Evolutionary conservation across 2,888 invertebrate species (phyloP).

Genomic region (Argynnis bischoffii): DNA sequence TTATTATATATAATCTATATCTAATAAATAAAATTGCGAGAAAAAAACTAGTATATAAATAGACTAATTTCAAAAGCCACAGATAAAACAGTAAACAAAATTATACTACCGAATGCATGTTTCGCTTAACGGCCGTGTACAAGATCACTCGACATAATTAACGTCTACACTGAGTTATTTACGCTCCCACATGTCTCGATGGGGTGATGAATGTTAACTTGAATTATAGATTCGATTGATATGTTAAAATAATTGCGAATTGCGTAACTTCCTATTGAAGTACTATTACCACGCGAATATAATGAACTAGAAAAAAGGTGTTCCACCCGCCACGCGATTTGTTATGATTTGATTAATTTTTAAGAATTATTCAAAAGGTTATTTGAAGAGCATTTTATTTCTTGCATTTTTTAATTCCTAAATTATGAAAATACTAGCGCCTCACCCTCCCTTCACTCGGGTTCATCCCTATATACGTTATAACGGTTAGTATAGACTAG

Average conservation of each 20-base stretch:
- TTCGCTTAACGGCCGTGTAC: constrained; percentile 37
- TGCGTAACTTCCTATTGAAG: constrained; percentile 8
- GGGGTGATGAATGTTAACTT: constrained; percentile 46
- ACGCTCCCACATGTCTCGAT: constrained; percentile 73
- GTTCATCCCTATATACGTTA: too few relatives aligned
- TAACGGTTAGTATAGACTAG: too few relatives aligned
- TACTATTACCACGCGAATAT: background rate
- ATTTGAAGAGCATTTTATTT: too few relatives aligned
- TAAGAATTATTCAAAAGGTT: too few relatives aligned
- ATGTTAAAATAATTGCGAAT: constrained; percentile 33
- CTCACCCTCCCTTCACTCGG: too few relatives aligned
- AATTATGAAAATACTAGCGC: too few relatives aligned
- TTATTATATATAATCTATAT: too few relatives aligned
- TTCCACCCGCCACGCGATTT: too few relatives aligned
- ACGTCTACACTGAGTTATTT: constrained; percentile 76
- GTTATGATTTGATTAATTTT: too few relatives aligned
- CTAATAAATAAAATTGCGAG: too few relatives aligned
- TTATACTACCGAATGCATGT: constrained; percentile 51
- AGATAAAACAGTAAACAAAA: constrained; percentile 40
- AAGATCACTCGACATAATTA: constrained; percentile 77
- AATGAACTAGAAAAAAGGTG: too few relatives aligned
- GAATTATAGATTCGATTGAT: constrained; percentile 52
- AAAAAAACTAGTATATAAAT: background rate
- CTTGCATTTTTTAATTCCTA: too few relatives aligned
- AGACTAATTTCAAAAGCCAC: constrained; percentile 8